Evolutionary conservation across 2,797 vertebrate genomes (phyloP), one percentile per base, ranked within the genome.

Genomic region (Argyrosomus regius): DNA sequence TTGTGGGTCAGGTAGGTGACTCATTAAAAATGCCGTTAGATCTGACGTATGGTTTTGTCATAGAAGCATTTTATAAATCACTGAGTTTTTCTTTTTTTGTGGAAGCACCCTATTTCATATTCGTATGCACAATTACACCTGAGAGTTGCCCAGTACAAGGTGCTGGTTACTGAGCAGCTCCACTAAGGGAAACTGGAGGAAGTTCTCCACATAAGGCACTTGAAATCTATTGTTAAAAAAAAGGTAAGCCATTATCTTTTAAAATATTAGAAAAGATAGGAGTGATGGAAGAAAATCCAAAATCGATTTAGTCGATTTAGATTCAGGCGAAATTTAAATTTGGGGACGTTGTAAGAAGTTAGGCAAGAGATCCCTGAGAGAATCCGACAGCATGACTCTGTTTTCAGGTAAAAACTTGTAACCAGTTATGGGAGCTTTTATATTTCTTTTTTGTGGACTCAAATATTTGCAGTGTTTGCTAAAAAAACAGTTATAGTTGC

Each of bases 301-400:
- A 31, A 61, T 41, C 17, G n/a, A n/a, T n/a, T n/a, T n/a, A n/a
- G 1, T 0, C 46, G 39, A 24, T n/a, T 6, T 24, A n/a, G 57
- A 56, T 64, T 31, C n/a, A 26, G 16, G 24, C 46, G 18, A 20
- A 20, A 26, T 31, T 83, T 3, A 45, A 22, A 53, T 54, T 13
- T 61, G 35, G 35, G 14, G 43, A 24, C 20, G 39, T 75, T 26
- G 46, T 2, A 41, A 74, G 73, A 35, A 24, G 24, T 26, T 67
- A 66, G 35, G 46, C 39, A n/a, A 67, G 45, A 84, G 74, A 86
- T 92, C 85, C 91, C 89, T 87, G 87, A 91, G 88, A 85, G 63
- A 90, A 75, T 81, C n/a, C 43, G 70, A 76, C 60, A 81, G 62
- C 53, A 63, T 48, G 43, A 72, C 28, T 16, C 26, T 60, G 39